A percentile compares a stretch with the other conserved stretches of the same genome.
Conservation (phyloP, 1,140 invertebrate genomes). For the Bicyclus anynana region DNA sequence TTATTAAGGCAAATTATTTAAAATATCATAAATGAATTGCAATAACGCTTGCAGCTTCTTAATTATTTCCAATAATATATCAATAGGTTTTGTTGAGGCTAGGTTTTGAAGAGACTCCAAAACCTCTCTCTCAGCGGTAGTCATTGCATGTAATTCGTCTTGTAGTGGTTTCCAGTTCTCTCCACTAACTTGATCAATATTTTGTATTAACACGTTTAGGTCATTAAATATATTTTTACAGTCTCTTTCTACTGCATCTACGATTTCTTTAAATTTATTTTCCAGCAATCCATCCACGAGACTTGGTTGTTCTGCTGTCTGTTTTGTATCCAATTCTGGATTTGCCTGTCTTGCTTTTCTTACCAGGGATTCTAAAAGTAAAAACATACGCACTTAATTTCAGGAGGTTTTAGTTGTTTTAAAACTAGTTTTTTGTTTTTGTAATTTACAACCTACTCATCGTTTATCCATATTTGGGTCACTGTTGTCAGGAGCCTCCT, state of each 20-base stretch:
- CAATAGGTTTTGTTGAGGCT: slow-evolving; percentile 6
- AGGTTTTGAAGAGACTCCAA: slow-evolving; percentile 19
- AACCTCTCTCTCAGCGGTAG: slow-evolving; percentile 14
- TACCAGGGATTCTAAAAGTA: neutral
- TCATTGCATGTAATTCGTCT: slow-evolving; percentile 24
- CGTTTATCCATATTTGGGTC: too few relatives aligned
- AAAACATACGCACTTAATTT: neutral
- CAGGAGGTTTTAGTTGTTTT: too few relatives aligned
- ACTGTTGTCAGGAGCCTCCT: too few relatives aligned
- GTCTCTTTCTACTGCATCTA: neutral
- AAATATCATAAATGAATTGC: neutral
- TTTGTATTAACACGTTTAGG: slow-evolving; percentile 20
- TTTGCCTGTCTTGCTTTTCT: neutral
- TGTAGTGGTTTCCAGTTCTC: slow-evolving; percentile 29
- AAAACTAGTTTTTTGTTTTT: too few relatives aligned
- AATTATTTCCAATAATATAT: slow-evolving; percentile 14
- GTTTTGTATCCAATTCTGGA: neutral
- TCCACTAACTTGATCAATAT: slow-evolving; percentile 19
- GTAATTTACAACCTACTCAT: too few relatives aligned
- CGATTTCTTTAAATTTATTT: slow-evolving; percentile 11
- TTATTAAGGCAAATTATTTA: neutral
- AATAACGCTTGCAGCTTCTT: slow-evolving; percentile 1
- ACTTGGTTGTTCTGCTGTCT: neutral
- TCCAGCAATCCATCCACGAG: slow-evolving; percentile 26
- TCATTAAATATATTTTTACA: neutral